Evolutionary conservation across 2,888 invertebrate species (phyloP).

Genomic region (Phengaris alcon): DNA sequence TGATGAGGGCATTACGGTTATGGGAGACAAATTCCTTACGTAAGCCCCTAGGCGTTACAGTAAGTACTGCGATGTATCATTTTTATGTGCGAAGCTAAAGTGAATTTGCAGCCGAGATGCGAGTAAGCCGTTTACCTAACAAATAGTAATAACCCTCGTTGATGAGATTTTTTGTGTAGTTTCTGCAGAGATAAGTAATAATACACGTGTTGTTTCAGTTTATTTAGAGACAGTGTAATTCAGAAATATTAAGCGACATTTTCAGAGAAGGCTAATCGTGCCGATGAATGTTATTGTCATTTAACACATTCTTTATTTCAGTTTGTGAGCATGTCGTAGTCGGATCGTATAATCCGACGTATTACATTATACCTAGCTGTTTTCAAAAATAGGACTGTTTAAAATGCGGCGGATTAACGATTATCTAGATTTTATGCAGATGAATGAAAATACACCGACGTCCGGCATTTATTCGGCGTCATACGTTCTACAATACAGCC

Average conservation of each 20-base stretch:
- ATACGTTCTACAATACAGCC: too few relatives aligned
- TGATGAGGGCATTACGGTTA: constrained; percentile 49
- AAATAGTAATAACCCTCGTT: constrained; percentile 9
- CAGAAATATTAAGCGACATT: neutral
- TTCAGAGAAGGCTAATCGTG: too few relatives aligned
- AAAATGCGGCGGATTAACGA: too few relatives aligned
- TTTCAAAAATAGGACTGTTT: too few relatives aligned
- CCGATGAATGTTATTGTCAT: too few relatives aligned
- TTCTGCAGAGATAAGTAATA: neutral
- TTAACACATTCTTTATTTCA: too few relatives aligned
- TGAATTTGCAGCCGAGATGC: constrained; percentile 73
- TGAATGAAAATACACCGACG: too few relatives aligned
- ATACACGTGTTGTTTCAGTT: neutral
- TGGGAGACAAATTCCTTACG: constrained; percentile 44
- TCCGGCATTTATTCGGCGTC: too few relatives aligned
- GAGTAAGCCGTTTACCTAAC: constrained; percentile 63
- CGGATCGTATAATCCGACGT: too few relatives aligned
- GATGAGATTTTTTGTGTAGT: constrained; percentile 13
- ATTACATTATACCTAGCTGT: too few relatives aligned
- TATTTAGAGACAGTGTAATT: neutral
- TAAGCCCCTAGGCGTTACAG: constrained; percentile 58
- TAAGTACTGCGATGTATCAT: constrained; percentile 52
- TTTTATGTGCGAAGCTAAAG: constrained; percentile 53
- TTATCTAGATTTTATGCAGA: too few relatives aligned
- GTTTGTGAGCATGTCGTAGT: too few relatives aligned